phyloP scores from a whole-genome alignment of 2,888 invertebrate genomes.

The Melanargia galathea region DNA sequence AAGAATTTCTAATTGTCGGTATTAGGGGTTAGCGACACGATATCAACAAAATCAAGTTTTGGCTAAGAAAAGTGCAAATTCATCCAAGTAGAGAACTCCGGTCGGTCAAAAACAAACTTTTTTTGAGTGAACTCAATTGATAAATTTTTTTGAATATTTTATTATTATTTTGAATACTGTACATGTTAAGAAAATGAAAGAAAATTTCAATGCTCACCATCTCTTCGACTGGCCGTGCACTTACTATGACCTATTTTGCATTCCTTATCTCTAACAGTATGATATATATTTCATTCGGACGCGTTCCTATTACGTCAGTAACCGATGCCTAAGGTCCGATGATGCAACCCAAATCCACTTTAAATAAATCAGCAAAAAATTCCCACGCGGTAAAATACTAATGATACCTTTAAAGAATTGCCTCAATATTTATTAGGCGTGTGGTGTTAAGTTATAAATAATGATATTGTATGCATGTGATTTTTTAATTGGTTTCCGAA shows the following conservation, averaged over 20 bases:
- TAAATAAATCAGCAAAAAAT: slow-evolving; percentile 20
- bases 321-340: slow-evolving; percentile 28
- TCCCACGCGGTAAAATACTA: slow-evolving; percentile 18
- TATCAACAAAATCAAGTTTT: no score
- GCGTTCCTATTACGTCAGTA: slow-evolving; percentile 27
- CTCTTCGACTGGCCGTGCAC: slow-evolving; percentile 41
- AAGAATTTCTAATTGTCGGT: no score
- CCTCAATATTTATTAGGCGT: not conserved
- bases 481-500: slow-evolving; percentile 4
- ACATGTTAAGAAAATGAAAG: no score
- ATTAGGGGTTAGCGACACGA: no score
- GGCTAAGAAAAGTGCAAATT: no score
- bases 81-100: no score
- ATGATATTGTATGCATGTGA: not conserved
- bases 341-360: slow-evolving; percentile 35
- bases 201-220: not conserved
- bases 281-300: slow-evolving; percentile 57
- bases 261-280: slow-evolving; percentile 54
- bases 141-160: no score
- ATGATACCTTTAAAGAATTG: slow-evolving; percentile 5
- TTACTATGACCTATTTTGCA: slow-evolving; percentile 54
- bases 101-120: no score
- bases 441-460: not conserved
- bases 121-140: no score
- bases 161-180: no score